phyloP scores from a whole-genome alignment of 2,888 invertebrate species.

The Trichopria drosophilae region DNA sequence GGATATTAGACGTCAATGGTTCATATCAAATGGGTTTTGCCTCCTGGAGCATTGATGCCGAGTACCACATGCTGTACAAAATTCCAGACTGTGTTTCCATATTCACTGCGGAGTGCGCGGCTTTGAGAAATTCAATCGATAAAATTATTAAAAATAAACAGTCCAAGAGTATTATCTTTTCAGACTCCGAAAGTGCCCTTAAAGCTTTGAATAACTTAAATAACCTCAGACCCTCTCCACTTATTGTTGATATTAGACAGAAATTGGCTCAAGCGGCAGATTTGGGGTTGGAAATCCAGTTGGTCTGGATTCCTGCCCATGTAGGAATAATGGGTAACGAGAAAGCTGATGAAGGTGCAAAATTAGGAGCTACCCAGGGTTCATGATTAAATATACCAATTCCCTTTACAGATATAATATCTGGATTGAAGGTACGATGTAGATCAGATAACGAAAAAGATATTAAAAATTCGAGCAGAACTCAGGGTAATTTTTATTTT shows the following conservation, averaged over 20 bases:
- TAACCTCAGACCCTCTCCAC: not conserved
- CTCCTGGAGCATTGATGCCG: no score
- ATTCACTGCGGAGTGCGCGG: no score
- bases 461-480: not conserved
- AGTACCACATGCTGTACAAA: no score
- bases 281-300: not conserved
- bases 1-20: no score
- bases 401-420: constrained; percentile 4
- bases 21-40: no score
- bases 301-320: constrained; percentile 4
- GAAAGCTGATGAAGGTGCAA: constrained; percentile 3
- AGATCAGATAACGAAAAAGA: constrained; percentile 1
- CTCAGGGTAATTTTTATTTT: constrained; percentile 14
- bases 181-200: constrained; percentile 10
- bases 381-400: not conserved
- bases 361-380: not conserved
- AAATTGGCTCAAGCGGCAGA: constrained; percentile 4
- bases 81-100: no score
- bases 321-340: no score
- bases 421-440: not conserved
- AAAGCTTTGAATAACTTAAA: constrained; percentile 11
- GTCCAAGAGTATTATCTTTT: no score
- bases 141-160: no score
- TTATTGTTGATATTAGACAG: constrained; percentile 2
- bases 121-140: no score